A percentile compares a stretch with the other conserved stretches of the same genome.
phyloP scores from a whole-genome alignment of 2,888 invertebrate species.

The Athrips mouffetella region DNA sequence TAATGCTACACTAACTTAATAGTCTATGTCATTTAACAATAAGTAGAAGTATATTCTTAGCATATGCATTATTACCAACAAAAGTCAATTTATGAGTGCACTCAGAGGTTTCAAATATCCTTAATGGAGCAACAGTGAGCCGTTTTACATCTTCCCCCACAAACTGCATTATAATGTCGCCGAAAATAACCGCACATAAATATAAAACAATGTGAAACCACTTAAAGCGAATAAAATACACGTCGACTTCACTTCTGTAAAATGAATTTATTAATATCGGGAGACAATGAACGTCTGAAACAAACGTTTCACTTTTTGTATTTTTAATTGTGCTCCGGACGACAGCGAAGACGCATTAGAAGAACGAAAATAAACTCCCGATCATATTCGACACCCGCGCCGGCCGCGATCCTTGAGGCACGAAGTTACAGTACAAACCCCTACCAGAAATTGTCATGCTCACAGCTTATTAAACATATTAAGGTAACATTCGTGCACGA shows the following conservation, averaged over 20 bases:
- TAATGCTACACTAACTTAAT: background rate
- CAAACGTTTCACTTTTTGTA: constrained; percentile 75
- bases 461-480: constrained; percentile 51
- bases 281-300: constrained; percentile 79
- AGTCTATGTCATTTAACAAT: constrained; percentile 35
- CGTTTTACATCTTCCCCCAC: constrained; percentile 76
- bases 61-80: constrained; percentile 64
- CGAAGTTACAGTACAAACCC: background rate
- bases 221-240: constrained; percentile 79
- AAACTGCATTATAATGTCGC: constrained; percentile 77
- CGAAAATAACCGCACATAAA: constrained; percentile 78
- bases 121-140: constrained; percentile 75
- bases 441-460: constrained; percentile 36
- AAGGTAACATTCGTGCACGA: constrained; percentile 26
- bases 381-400: constrained; percentile 68
- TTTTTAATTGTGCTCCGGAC: constrained; percentile 77
- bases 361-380: constrained; percentile 72
- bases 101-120: constrained; percentile 76
- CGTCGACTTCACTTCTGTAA: constrained; percentile 75
- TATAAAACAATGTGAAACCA: constrained; percentile 79
- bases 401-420: constrained; percentile 23
- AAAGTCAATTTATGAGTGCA: constrained; percentile 75
- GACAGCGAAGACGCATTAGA: constrained; percentile 75
- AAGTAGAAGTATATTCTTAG: constrained; percentile 57
- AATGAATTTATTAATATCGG: constrained; percentile 79